Conservation (phyloP, 2,113 vertebrate species). For the Scartelaos histophorus region DNA sequence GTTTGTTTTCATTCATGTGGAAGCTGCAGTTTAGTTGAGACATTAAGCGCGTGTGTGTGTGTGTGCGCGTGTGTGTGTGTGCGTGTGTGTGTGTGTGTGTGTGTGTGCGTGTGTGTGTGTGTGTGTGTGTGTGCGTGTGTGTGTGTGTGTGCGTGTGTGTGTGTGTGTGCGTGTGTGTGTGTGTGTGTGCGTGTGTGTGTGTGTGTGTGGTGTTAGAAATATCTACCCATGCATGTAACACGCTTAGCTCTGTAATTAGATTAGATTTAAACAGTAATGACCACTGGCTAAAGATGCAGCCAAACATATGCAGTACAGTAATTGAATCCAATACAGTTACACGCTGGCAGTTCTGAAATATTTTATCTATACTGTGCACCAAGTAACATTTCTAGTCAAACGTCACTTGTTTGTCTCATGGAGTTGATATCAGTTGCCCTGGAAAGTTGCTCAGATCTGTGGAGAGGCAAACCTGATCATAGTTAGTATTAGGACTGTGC, state of each 20-base stretch:
- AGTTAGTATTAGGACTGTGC: too few species aligned
- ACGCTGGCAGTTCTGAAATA: too few species aligned
- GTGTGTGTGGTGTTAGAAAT: background rate
- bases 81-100: background rate
- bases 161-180: background rate
- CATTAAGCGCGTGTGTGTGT: background rate
- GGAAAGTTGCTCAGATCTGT: too few species aligned
- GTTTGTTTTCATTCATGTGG: slow-evolving; percentile 19
- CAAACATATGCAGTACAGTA: background rate
- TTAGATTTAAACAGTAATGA: background rate
- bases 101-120: background rate
- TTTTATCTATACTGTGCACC: too few species aligned
- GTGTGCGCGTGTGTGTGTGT: background rate
- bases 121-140: background rate
- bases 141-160: background rate
- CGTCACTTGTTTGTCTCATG: too few species aligned
- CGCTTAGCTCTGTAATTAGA: background rate
- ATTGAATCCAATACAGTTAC: too few species aligned
- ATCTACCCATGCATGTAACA: background rate
- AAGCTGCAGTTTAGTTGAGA: background rate
- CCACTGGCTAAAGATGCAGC: background rate
- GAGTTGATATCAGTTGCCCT: too few species aligned
- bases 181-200: background rate
- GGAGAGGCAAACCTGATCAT: too few species aligned
- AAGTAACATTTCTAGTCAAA: too few species aligned